Percentiles rank a stretch among this genome's conserved stretches.
phyloP scores from a whole-genome alignment of 2,797 vertebrate genomes.

The Microctenopoma stevenorrisi region DNA sequence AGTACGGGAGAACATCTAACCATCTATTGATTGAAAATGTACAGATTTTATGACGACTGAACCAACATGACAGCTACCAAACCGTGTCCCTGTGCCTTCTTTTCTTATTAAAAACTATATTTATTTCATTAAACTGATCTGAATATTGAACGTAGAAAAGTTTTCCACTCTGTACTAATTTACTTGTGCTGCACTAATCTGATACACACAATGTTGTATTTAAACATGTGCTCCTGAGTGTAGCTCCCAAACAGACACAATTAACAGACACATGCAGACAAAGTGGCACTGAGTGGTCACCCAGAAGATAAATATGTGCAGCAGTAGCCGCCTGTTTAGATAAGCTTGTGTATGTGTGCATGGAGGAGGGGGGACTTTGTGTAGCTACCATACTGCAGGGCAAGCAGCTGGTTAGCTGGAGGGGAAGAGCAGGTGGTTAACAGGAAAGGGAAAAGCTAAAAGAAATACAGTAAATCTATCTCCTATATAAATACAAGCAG shows the following conservation, averaged over 20 bases:
- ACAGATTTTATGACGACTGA: not conserved
- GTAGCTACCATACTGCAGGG: constrained; percentile 22
- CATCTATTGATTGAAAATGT: not conserved
- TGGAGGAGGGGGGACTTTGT: constrained; percentile 13
- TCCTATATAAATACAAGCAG: not conserved
- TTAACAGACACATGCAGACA: constrained; percentile 20
- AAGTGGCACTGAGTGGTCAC: constrained; percentile 1
- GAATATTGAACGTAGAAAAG: not conserved
- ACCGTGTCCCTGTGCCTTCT: too few relatives aligned
- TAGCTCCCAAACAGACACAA: not conserved
- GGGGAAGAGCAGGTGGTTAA: constrained; percentile 47
- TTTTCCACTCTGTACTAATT: not conserved
- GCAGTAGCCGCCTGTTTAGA: constrained; percentile 31
- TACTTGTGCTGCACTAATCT: not conserved
- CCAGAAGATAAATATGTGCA: constrained; percentile 41
- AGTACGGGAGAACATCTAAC: not conserved
- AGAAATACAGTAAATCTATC: not conserved
- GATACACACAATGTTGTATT: not conserved
- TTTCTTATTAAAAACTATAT: not conserved
- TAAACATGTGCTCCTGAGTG: not conserved
- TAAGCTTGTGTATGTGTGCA: constrained; percentile 11
- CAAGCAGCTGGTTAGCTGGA: constrained; percentile 47
- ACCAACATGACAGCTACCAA: too few relatives aligned
- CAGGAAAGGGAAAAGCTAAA: not conserved
- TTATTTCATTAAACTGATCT: not conserved